Evolutionary conservation across 1,140 invertebrate species (phyloP), one percentile per base, ranked within the genome.

Genomic region (Euwallacea fornicatus): DNA sequence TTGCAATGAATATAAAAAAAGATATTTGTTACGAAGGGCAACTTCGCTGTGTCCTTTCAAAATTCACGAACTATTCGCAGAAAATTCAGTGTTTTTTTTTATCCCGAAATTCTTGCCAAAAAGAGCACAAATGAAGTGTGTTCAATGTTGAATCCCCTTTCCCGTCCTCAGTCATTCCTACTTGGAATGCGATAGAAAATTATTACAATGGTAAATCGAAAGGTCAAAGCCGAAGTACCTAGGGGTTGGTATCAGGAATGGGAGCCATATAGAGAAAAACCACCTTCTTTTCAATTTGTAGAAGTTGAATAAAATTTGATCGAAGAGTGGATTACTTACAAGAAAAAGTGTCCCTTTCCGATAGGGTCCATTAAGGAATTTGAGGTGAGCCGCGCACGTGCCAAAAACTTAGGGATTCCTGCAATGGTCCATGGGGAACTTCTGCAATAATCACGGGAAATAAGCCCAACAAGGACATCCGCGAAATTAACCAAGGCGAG

Each of bases 171-270:
- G 66, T 11, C 66, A 74, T 66, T 74, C 59, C 7, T 78, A 76
- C 58, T 50, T 78, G 44, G 76, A 77, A 69, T 73, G 72, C 71
- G 75, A 78, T 56, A 74, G 67, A 64, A 77, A 77, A n/a, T n/a
- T 62, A 76, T 75, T 74, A 66, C 62, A 15, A 55, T 78, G 42
- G 68, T 78, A 42, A 78, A 77, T 46, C 63, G 44, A 64, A 75
- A 75, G 46, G 6, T 1, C 13, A 50, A 6, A 6, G 46, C 13
- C 6, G 46, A 50, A 50, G 46, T 50, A 11, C 46, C 13, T 50
- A 6, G 6, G 6, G 46, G 6, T 50, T 50, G 46, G 6, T 50
- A 50, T 50, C 46, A 50, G 46, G 46, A 50, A 50, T 50, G 1
- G 2, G 46, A 50, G 6, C 6, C 6, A 50, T 50, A 6, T 13